Evolutionary conservation across 2,113 vertebrate genomes (phyloP), one percentile per base, ranked within the genome.

Genomic region (Hyperopisus bebe): DNA sequence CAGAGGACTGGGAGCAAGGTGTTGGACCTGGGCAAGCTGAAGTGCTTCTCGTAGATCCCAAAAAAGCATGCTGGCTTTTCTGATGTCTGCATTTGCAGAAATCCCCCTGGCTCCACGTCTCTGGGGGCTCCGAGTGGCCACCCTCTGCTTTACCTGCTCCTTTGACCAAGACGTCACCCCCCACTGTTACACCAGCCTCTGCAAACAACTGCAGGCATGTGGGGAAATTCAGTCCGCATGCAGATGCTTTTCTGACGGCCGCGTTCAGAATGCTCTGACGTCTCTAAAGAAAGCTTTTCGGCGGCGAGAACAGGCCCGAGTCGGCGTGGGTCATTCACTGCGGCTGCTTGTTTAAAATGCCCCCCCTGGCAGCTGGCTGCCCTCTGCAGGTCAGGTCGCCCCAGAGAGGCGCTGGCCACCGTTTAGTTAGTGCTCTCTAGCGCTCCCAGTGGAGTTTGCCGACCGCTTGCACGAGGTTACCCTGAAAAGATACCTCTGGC

Each of bases 401-500:
- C n/a, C 46, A 19, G 50, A 35, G 85, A 35, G 50, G 46, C 35
- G 21, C n/a, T 19, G 84, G 84, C 24, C 84, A 31, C 84, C 27
- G 85, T 87, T 87, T 87, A 87, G 11, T 86, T 86, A 48, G 42
- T 50, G 83, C 83, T 87, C 85, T 55, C 50, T 47, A 39, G 85
- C 44, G 15, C 85, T 86, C 47, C 83, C 47, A 6, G 44, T n/a
- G 47, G 83, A 50, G 83, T 24, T 31, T 24, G 24, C 44, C 47
- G 47, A 31, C 24, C 47, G 35, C 27, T 39, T 58, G 50, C 42
- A 3, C 17, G 31, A 53, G 87, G 87, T 62, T 88, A 88, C 93
- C 93, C 94, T 39, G 50, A 93, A 95, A 94, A 94, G 94, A 95
- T 94, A 93, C 93, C 94, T 95, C 95, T 93, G 93, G 91, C 90